Percentiles rank a stretch among this genome's conserved stretches.
Evolutionary conservation across 2,113 vertebrate species (phyloP).

Genomic region (Cyanoliseus patagonus): DNA sequence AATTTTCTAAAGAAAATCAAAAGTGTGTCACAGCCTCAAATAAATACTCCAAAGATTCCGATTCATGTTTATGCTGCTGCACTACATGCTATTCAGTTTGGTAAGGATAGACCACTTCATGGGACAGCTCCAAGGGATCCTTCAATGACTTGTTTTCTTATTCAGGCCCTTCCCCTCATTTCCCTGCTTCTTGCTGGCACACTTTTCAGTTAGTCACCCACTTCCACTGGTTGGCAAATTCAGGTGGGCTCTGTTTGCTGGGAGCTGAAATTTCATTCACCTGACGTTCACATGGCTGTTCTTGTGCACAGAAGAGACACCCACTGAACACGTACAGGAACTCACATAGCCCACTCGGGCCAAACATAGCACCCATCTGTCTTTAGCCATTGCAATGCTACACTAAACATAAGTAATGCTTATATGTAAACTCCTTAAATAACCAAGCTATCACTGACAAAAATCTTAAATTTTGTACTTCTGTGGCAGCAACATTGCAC

Average conservation of each 20-base stretch:
- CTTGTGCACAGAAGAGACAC: not conserved
- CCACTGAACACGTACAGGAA: not conserved
- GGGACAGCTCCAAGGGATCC: not conserved
- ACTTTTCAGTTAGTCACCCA: not conserved
- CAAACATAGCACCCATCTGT: accelerated
- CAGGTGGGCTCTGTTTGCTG: not conserved
- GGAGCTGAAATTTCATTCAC: not conserved
- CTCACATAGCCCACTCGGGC: accelerated
- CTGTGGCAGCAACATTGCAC: not conserved
- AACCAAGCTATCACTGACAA: not conserved
- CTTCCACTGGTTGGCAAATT: not conserved
- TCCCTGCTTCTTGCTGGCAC: not conserved
- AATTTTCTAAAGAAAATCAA: not conserved
- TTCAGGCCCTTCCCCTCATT: not conserved
- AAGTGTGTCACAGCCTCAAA: not conserved
- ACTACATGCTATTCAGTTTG: not conserved
- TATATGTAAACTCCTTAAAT: not conserved
- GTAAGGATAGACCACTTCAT: not conserved
- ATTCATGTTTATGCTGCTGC: not conserved
- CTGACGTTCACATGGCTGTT: not conserved
- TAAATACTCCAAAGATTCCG: not conserved
- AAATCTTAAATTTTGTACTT: not conserved
- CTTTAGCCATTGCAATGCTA: not conserved
- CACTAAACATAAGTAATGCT: not conserved
- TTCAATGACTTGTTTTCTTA: not conserved